Evolutionary conservation across 2,113 vertebrate species (phyloP).

Genomic region (Callithrix jacchus): DNA sequence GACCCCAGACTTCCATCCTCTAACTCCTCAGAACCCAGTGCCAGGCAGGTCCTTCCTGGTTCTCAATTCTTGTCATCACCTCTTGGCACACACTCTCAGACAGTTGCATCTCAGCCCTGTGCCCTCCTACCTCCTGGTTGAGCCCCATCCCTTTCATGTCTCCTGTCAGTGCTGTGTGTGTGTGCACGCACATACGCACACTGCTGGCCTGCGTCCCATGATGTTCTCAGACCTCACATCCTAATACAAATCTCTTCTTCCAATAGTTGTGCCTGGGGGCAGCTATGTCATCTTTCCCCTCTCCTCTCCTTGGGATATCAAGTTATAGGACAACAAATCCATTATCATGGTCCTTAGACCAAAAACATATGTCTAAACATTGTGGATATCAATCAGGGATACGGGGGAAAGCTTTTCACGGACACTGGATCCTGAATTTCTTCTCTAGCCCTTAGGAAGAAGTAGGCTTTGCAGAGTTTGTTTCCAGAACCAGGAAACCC

Average conservation of each 20-base stretch:
- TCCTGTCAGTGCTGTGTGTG: neutral
- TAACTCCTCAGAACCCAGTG: neutral
- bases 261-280: neutral
- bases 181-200: neutral
- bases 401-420: rapidly evolving
- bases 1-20: neutral
- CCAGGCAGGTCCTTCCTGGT: neutral
- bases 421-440: neutral
- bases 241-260: neutral
- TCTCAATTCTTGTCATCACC: no score
- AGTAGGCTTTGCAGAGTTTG: neutral
- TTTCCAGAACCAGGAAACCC: neutral
- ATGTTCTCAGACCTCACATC: neutral
- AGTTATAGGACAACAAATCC: neutral
- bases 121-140: neutral
- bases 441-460: neutral
- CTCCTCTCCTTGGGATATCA: neutral
- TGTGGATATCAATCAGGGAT: no score
- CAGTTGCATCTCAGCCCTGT: neutral
- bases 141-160: neutral
- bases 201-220: neutral
- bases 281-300: neutral
- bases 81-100: neutral
- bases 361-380: neutral
- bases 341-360: neutral